Evolutionary conservation across 2,888 invertebrate species (phyloP), one percentile per base, ranked within the genome.

Genomic region (Pachycephus smyrnensis): DNA sequence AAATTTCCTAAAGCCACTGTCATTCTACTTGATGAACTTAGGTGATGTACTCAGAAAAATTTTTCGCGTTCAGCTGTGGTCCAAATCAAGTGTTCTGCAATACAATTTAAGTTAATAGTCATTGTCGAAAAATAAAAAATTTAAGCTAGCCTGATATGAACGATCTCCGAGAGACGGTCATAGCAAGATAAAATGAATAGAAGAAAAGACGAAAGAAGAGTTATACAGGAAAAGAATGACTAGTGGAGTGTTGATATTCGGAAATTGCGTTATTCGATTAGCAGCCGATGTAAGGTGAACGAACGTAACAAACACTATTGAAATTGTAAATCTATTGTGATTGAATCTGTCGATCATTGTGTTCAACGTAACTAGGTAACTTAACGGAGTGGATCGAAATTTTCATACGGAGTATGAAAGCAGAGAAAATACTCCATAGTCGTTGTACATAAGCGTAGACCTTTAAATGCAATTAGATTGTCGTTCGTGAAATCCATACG

Each of bases 311-410:
- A 82, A 84, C 76, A 77, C 79, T 77, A 80, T 84, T 83, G 83
- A 83, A 83, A 85, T 85, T 83, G 82, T 82, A 82, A 84, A 80
- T 86, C 83, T 85, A 86, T 88, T 84, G 88, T 89, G 86, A 88
- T 88, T 83, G 84, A 86, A 82, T 80, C 79, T 86, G 82, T 87
- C 84, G 86, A 87, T 88, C 86, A 89, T 88, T 89, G 90, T 89
- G 90, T 90, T 90, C 90, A 90, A 87, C 84, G 76, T 87, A 85
- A 84, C 81, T 88, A 86, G 85, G 85, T 84, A 85, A 35, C 33
- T 73, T 35, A 35, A 30, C 35, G 36, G 74, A 73, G 74, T 73
- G 11, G 36, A 35, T 32, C n/a, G 23, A 33, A 73, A 30, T 73
- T 36, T 73, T 73, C 74, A 33, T 35, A 35, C 32, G 36, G 12